Evolutionary conservation across 2,888 invertebrate species (phyloP), one percentile per base, ranked within the genome.

Genomic region (Phasia obesa): DNA sequence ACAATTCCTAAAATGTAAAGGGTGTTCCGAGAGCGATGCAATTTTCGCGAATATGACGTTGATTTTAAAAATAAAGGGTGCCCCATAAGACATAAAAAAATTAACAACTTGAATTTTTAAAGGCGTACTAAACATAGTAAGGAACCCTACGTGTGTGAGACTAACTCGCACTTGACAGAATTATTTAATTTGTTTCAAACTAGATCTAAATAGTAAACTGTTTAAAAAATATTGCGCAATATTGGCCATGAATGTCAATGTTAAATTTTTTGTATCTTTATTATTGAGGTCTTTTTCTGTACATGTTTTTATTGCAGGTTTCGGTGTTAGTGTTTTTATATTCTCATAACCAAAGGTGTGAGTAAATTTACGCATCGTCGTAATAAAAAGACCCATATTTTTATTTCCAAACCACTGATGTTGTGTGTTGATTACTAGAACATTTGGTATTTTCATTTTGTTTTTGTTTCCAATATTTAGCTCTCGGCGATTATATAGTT

Each of bases 281-380:
- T 35, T 31, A 44, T 19, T 23, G 13, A 27, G 51, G 42, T 19
- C 53, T 55, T 55, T 9, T 21, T 69, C 9, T 47, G 5, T 23
- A 19, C 13, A 3, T 44, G 35, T 35, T 59, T 42, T 62, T 19
- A 38, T 53, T 38, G 7, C 44, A 65, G 19, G 23, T 75, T 57
- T 75, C 35, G n/a, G 27, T 27, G 49, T 53, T 44, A 31, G 19
- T 35, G 11, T 53, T 69, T 55, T 31, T 55, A 17, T 15, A 17
- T 42, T 38, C 19, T 49, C 11, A 25, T 19, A 38, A 2, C 21
- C 21, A 11, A 38, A 75, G 25, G 38, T 49, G 25, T 75, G 47
- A 35, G 38, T 38, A 51, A 38, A 31, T 25, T 42, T 49, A 59
- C 38, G 51, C 51, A 31, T n/a, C 1, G n/a, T 55, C 25, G 13